These are phyloP conservation scores for Drosophila bocqueti DNA, from an alignment of 1,140 invertebrate species.

Conservation along the genomic window DNA sequence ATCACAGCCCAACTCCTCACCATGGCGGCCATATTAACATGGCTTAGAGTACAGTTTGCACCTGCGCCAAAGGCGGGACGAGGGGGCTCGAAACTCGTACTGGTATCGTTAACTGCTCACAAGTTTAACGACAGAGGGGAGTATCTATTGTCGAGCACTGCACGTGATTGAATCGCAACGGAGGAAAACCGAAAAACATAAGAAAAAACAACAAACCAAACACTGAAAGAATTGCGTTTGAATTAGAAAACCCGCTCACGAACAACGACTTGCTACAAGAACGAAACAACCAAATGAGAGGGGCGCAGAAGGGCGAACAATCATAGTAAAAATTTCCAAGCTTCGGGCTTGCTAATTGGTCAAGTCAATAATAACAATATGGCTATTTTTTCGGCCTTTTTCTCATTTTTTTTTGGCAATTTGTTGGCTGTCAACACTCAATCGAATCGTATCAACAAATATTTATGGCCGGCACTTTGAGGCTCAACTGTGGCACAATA, in stretches of 20 bases:
- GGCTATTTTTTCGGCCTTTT: slow-evolving; percentile 30
- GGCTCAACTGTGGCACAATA: slow-evolving; percentile 33
- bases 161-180: slow-evolving; percentile 74
- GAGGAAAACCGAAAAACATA: slow-evolving; percentile 22
- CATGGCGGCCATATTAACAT: slow-evolving; percentile 80
- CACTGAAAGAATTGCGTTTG: slow-evolving; percentile 49
- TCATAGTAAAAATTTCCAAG: slow-evolving; percentile 51
- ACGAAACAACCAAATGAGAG: slow-evolving; percentile 35
- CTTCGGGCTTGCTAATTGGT: slow-evolving; percentile 63
- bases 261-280: slow-evolving; percentile 59
- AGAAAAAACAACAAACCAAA: slow-evolving; percentile 3
- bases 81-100: slow-evolving; percentile 20
- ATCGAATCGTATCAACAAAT: slow-evolving; percentile 33
- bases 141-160: slow-evolving; percentile 73
- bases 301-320: slow-evolving; percentile 2
- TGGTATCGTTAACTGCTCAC: slow-evolving; percentile 62
- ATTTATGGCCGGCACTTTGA: slow-evolving; percentile 41
- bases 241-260: slow-evolving; percentile 79
- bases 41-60: slow-evolving; percentile 77
- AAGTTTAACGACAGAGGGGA: slow-evolving; percentile 72
- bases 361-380: slow-evolving; percentile 55
- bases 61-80: slow-evolving; percentile 63
- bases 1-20: slow-evolving; percentile 49
- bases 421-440: slow-evolving; percentile 64
- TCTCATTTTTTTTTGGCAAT: slow-evolving; percentile 63